Evolutionary conservation across 2,888 invertebrate genomes (phyloP), one percentile per base, ranked within the genome.

Genomic region (Tetanocera ferruginea): DNA sequence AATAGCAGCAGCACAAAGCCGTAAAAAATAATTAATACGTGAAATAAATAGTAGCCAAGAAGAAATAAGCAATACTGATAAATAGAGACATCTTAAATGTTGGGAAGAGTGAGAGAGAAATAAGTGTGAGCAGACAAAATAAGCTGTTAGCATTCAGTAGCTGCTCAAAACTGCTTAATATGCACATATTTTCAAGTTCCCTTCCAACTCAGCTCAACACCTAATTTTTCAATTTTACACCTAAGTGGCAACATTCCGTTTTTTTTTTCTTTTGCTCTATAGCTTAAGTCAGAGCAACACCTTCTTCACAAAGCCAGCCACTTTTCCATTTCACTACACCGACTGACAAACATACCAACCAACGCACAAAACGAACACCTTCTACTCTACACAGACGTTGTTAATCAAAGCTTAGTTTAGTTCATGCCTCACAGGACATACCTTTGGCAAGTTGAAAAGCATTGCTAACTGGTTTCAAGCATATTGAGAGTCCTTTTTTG

Each of bases 161-260:
- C n/a, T 19, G 9, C 62, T 28, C 23, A 55, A 23, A 55, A 55
- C 19, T 55, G n/a, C 23, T n/a, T 19, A n/a, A 19, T 55, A 34
- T 31, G 31, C 31, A 25, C 31, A 31, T 31, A 1, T n/a, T 31
- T 28, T 31, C 23, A 5, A 11, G 9, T n/a, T 28, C 5, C 28
- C 11, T 28, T 9, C 5, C 62, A 3, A 52, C 5, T 31, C 31
- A 17, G 17, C 28, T 60, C 43, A 19, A 72, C 60, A 23, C 28
- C 31, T 23, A 6, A 72, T 73, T 73, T 73, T 73, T 73, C 60
- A 62, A 43, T 43, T 28, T 49, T n/a, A 62, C 73, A 73, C 73
- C 17, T 49, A 49, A 43, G 49, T 14, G 49, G 23, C 19, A 11
- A 51, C 14, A 71, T 60, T 49, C 37, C 9, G 43, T 51, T 52